Conservation (phyloP, 2,797 vertebrate genomes). For the Helicolenus hilgendorfi region DNA sequence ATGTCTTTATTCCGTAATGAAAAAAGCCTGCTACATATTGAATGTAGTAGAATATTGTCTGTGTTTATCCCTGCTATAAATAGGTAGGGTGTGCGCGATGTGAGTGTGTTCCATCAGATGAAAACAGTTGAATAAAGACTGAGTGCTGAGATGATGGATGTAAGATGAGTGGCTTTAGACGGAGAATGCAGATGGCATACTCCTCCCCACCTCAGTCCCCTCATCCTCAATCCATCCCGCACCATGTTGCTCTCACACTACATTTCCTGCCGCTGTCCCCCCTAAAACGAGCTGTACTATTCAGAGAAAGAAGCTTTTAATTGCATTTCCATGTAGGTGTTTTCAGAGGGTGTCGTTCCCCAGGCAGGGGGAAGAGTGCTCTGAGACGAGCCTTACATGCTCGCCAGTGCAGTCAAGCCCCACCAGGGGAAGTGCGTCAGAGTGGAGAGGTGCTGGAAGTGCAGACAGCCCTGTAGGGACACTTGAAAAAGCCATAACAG, state of each 20-base stretch:
- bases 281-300: constrained; percentile 76
- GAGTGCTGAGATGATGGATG: constrained; percentile 75
- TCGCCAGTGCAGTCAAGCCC: constrained; percentile 78
- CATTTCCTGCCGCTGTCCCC: constrained; percentile 75
- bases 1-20: background rate
- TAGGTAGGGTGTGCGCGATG: constrained; percentile 9
- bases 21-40: background rate
- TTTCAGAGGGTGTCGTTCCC: constrained; percentile 85
- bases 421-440: constrained; percentile 79
- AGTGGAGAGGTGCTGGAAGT: constrained; percentile 82
- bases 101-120: constrained; percentile 53
- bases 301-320: constrained; percentile 88
- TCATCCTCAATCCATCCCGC: constrained; percentile 61
- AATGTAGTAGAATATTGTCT: background rate
- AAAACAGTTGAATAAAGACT: constrained; percentile 70
- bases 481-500: constrained; percentile 87
- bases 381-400: constrained; percentile 81
- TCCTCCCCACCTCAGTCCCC: constrained; percentile 30
- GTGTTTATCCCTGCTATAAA: constrained; percentile 53
- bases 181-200: constrained; percentile 64
- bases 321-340: constrained; percentile 90
- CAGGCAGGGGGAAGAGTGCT: constrained; percentile 84
- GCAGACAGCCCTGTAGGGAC: constrained; percentile 85
- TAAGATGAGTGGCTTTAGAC: constrained; percentile 69
- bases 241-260: constrained; percentile 68